These are phyloP conservation scores for Brachionus calyciflorus DNA, from an alignment of 1,140 invertebrate species.

Conservation along the genomic window DNA sequence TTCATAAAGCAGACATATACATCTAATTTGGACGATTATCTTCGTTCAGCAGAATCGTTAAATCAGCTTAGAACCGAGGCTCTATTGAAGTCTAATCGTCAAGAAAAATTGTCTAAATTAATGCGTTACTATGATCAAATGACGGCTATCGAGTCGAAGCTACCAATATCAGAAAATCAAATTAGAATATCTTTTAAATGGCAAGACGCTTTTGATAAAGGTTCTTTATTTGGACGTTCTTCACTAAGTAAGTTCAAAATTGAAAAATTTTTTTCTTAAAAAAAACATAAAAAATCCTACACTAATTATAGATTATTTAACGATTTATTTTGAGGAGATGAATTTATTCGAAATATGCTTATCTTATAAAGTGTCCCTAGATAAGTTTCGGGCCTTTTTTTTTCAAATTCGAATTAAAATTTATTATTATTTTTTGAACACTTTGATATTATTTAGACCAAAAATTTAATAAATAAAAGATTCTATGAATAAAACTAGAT, in stretches of 20 bases:
- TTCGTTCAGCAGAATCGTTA: conserved; percentile 31
- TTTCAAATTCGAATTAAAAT: no score
- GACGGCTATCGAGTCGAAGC: conserved; percentile 82
- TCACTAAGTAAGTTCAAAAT: conserved; percentile 67
- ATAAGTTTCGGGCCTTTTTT: no score
- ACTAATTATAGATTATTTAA: no score
- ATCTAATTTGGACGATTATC: conserved; percentile 35
- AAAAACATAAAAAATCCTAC: background rate
- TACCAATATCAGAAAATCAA: conserved; percentile 75
- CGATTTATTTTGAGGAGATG: no score
- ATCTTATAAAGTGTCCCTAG: no score
- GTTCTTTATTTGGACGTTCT: conserved; percentile 80
- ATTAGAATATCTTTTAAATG: conserved; percentile 80
- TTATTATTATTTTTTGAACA: no score
- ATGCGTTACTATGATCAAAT: conserved; percentile 94
- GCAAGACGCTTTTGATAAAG: conserved; percentile 98
- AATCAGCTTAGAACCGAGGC: conserved; percentile 32
- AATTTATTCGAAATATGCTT: no score
- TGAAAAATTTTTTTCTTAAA: background rate
- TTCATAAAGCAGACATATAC: conserved; percentile 37
- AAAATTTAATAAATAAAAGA: no score
- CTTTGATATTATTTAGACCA: no score
- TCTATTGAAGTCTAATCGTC: conserved; percentile 46
- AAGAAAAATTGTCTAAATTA: conserved; percentile 51
- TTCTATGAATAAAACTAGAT: no score